phyloP scores from a whole-genome alignment of 2,797 vertebrate species.

The Sebastes vulpes region DNA sequence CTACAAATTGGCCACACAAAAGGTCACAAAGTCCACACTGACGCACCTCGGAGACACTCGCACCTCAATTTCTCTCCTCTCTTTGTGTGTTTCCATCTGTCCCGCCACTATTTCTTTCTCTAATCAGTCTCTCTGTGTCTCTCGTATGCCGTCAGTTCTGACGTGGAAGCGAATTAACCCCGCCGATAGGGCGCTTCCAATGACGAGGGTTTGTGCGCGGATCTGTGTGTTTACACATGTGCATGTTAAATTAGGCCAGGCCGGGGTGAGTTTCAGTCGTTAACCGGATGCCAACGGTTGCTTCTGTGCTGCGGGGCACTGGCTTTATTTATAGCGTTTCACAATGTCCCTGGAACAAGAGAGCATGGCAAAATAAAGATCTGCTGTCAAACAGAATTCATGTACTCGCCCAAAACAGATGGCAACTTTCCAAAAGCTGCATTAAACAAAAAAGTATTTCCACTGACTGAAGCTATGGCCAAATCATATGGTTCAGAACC shows the following conservation, averaged over 20 bases:
- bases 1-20: neutral
- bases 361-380: constrained; percentile 41
- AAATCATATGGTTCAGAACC: neutral
- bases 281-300: constrained; percentile 35
- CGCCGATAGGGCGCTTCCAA: neutral
- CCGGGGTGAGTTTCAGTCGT: constrained; percentile 41
- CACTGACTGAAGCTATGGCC: neutral
- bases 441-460: constrained; percentile 6
- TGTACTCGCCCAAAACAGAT: constrained; percentile 8
- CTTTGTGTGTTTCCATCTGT: neutral
- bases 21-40: neutral
- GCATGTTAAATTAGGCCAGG: constrained; percentile 40
- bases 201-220: neutral
- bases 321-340: constrained; percentile 69
- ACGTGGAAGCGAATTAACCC: neutral
- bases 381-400: constrained; percentile 45
- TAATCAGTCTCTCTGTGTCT: neutral
- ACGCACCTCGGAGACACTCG: neutral
- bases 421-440: constrained; percentile 28
- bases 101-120: constrained; percentile 2
- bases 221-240: constrained; percentile 2
- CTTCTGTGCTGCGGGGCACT: constrained; percentile 31
- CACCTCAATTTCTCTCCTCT: neutral
- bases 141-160: neutral
- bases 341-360: constrained; percentile 24